Conservation (phyloP, 2,797 vertebrate species). For the Morelia viridis region DNA sequence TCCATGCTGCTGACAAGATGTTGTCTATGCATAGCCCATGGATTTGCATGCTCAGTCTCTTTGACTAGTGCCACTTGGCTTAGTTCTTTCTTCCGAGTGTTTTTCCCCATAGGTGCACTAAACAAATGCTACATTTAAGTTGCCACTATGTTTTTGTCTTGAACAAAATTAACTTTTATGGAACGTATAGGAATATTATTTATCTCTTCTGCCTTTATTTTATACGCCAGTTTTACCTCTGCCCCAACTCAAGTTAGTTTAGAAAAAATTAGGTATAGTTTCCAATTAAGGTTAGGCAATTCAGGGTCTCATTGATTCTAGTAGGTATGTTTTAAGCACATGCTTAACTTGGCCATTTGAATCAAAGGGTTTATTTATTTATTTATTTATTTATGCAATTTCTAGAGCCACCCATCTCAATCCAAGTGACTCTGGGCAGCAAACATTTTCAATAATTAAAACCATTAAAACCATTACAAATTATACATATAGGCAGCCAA, state of each 20-base stretch:
- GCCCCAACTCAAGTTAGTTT: not conserved
- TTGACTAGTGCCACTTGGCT: not conserved
- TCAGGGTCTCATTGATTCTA: not conserved
- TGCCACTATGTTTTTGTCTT: not conserved
- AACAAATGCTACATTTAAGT: not conserved
- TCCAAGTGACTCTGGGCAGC: too few species aligned
- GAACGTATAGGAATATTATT: slow-evolving; percentile 58
- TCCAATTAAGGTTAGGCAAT: not conserved
- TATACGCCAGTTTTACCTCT: not conserved
- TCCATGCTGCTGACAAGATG: slow-evolving; percentile 6
- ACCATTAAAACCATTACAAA: too few species aligned
- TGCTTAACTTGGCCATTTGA: not conserved
- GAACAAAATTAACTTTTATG: not conserved
- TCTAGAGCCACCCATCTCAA: too few species aligned
- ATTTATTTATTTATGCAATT: too few species aligned
- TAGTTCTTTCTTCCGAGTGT: too few species aligned
- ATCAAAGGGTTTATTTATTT: not conserved
- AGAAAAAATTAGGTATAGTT: not conserved
- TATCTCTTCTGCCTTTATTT: slow-evolving; percentile 55
- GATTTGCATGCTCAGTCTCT: not conserved
- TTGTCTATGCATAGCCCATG: slow-evolving; percentile 13
- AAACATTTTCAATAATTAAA: too few species aligned
- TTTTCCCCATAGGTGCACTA: not conserved
- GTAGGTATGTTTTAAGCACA: not conserved
- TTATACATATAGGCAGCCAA: too few species aligned